phyloP scores from a whole-genome alignment of 2,113 vertebrate genomes.

The Lota lota region DNA sequence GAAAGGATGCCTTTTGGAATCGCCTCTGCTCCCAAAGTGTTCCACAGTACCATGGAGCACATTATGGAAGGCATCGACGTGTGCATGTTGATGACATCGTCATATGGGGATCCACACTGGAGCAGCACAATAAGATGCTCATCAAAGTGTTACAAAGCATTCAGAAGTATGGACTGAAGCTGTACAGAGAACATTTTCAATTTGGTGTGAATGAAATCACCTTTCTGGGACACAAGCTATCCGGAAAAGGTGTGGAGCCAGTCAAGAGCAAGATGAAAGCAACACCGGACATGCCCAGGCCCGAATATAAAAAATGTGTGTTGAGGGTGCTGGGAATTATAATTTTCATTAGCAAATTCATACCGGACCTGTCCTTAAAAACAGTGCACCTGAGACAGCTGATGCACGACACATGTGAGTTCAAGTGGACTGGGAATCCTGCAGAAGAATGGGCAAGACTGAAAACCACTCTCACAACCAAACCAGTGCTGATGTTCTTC shows the following conservation, averaged over 20 bases:
- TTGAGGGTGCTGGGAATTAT: conserved; percentile 1
- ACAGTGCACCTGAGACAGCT: conserved; percentile 1
- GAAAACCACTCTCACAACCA: conserved; percentile 8
- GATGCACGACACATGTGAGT: neutral
- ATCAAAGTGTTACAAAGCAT: neutral
- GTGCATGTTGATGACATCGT: conserved; percentile 20
- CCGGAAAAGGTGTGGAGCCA: conserved; percentile 4
- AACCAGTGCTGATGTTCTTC: conserved; percentile 16
- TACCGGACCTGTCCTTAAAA: neutral
- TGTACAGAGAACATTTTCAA: conserved; percentile 20
- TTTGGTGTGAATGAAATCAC: conserved; percentile 21
- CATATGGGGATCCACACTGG: conserved; percentile 5
- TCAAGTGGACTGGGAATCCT: conserved; percentile 10
- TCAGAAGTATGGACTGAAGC: conserved; percentile 16
- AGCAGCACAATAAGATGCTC: conserved; percentile 17
- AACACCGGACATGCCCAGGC: conserved; percentile 9
- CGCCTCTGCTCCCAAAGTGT: conserved; percentile 15
- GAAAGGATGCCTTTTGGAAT: conserved; percentile 20
- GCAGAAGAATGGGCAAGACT: conserved; percentile 22
- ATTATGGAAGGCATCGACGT: conserved; percentile 4
- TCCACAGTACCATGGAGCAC: conserved; percentile 11
- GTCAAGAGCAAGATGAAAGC: conserved; percentile 13
- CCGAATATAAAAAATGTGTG: conserved; percentile 13
- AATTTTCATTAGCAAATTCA: conserved; percentile 21
- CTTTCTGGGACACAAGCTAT: conserved; percentile 24